phyloP scores from a whole-genome alignment of 1,140 invertebrate genomes.

The Atta texana region DNA sequence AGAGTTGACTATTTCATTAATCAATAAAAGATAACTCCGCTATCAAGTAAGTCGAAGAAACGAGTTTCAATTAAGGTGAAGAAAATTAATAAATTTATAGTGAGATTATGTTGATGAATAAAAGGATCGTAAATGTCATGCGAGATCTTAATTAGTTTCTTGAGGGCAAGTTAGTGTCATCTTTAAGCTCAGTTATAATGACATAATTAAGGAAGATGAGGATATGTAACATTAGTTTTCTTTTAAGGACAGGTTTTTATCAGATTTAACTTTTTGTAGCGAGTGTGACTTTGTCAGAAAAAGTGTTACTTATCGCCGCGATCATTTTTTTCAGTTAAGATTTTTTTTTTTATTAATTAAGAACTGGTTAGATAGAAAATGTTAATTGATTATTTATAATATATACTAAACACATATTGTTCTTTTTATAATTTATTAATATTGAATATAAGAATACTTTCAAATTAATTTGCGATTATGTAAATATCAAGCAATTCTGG shows the following conservation, averaged over 20 bases:
- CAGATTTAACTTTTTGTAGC: not conserved
- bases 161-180: not conserved
- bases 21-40: not conserved
- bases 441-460: slow-evolving; percentile 8
- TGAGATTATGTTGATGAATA: not conserved
- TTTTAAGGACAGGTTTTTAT: not conserved
- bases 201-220: slow-evolving; percentile 20
- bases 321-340: not conserved
- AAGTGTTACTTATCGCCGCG: not conserved
- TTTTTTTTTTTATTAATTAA: not conserved
- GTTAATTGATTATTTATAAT: not conserved
- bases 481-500: not conserved
- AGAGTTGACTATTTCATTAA: not conserved
- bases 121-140: slow-evolving; percentile 4
- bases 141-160: slow-evolving; percentile 29
- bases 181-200: not conserved
- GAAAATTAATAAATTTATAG: slow-evolving; percentile 11
- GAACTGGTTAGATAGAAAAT: not conserved
- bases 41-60: not conserved
- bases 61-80: slow-evolving; percentile 16
- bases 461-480: not conserved
- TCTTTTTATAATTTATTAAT: not conserved
- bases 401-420: not conserved
- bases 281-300: not conserved
- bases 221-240: not conserved